Base-by-base conservation (phyloP, 1,140 invertebrate species). In the Pseudomyrmex cubaensis region DNA sequence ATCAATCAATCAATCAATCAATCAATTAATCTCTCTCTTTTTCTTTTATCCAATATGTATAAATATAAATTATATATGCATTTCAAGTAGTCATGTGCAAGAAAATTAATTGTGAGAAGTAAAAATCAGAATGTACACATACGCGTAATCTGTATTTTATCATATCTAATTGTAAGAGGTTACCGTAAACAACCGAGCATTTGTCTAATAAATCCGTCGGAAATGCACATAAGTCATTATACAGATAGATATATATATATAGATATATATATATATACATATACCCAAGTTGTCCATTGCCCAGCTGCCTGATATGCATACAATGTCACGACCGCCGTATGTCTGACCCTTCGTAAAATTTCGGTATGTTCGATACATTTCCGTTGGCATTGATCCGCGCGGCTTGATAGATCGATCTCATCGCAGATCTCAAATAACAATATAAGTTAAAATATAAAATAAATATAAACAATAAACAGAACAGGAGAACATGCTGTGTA, bases 261-360 rank as follows among this genome's bases (percentile, higher is more conserved):
- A 22, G 0, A 22, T 22, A 22, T 1, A 22, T 22, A 22, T 22
- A 22, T 22, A 22, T 22, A 22, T 22, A 1, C 1, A 25, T 25
- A 84, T 90, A 78, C 74, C 25, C 66, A 64, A 76, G 80, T 84
- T 90, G 20, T 88, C 85, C 83, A 87, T 91, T 86, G 86, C 85
- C 92, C 92, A 93, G 90, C 91, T 93, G 92, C 91, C 88, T 82
- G 80, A 92, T 93, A 93, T 93, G 89, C 92, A 93, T 93, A 93
- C 92, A 93, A 93, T 93, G 91, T 93, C 85, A 90, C 89, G 88
- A 85, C 75, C 86, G 76, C 87, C 90, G 89, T 91, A 91, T 90
- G 91, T 90, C 52, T 7, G 64, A 57, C 22, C 35, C 54, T 50
- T 20, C 7, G 50, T n/a, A 44, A 72, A 70, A 80, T 80, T 80